Percentiles rank a stretch among this genome's conserved stretches.
Conservation (phyloP, 2,113 vertebrate genomes). For the Cromileptes altivelis region DNA sequence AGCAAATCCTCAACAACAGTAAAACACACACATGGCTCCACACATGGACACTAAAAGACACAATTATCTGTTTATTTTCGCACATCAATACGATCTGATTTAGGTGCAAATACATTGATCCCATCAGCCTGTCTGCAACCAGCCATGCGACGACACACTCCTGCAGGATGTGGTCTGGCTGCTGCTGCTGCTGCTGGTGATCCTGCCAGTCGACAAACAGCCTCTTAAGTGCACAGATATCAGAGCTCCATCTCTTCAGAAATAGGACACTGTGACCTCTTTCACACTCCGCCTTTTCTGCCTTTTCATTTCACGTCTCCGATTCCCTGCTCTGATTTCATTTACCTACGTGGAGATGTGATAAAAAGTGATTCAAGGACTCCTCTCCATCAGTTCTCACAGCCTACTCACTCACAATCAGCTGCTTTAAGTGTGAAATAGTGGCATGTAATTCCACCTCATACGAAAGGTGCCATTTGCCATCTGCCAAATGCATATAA, state of each 20-base stretch:
- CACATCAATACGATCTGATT: neutral
- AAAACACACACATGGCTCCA: conserved; percentile 11
- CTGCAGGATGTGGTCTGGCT: conserved; percentile 14
- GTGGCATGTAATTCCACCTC: no score
- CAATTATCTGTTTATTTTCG: neutral
- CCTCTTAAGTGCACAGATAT: conserved; percentile 49
- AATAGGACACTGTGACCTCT: conserved; percentile 60
- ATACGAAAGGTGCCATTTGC: neutral
- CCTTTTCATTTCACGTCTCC: conserved; percentile 42
- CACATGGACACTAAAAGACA: neutral
- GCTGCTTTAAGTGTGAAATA: conserved; percentile 10
- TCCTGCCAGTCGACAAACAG: conserved; percentile 25
- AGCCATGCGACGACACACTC: neutral
- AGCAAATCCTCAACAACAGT: conserved; percentile 57
- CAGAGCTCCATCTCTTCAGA: conserved; percentile 41
- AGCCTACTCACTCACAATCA: conserved; percentile 24
- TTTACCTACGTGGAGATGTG: conserved; percentile 53
- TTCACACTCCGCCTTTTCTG: conserved; percentile 3
- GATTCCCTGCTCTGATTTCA: conserved; percentile 46
- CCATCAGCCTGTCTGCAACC: neutral
- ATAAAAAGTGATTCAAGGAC: conserved; percentile 46
- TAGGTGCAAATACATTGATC: conserved; percentile 26
- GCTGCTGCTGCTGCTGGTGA: conserved; percentile 8
- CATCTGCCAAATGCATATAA: conserved; percentile 12
- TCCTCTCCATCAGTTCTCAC: conserved; percentile 28